phyloP scores from a whole-genome alignment of 2,888 invertebrate species.

The Hirtodrosophila duncani region DNA sequence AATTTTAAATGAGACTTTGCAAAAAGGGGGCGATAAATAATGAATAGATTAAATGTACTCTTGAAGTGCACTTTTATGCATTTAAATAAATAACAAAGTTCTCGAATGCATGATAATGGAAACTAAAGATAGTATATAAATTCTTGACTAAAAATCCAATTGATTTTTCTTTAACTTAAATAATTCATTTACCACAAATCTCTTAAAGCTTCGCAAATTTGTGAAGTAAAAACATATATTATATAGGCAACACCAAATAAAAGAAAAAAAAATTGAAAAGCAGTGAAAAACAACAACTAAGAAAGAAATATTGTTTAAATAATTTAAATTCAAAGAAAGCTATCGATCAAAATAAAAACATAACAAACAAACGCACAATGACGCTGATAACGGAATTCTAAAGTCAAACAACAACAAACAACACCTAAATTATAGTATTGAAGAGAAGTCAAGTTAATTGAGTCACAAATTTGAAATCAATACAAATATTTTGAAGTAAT shows the following conservation, averaged over 20 bases:
- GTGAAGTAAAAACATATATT: slow-evolving; percentile 4
- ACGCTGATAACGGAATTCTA: slow-evolving; percentile 54
- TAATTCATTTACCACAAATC: slow-evolving; percentile 11
- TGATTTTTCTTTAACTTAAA: slow-evolving; percentile 4
- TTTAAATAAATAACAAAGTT: no score
- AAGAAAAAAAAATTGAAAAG: slow-evolving; percentile 17
- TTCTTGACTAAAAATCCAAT: slow-evolving; percentile 14
- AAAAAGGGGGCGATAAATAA: neutral
- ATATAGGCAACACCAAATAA: slow-evolving; percentile 9
- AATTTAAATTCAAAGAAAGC: slow-evolving; percentile 26
- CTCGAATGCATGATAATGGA: no score
- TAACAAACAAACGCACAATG: slow-evolving; percentile 63
- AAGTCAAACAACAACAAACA: slow-evolving; percentile 25
- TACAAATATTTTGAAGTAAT: slow-evolving; percentile 10
- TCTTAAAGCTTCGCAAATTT: slow-evolving; percentile 22
- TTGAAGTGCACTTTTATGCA: no score
- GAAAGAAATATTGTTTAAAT: slow-evolving; percentile 1
- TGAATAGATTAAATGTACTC: no score
- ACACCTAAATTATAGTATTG: slow-evolving; percentile 14
- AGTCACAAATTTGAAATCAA: slow-evolving; percentile 1
- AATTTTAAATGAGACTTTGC: no score
- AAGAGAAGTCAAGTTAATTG: slow-evolving; percentile 8
- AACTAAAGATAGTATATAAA: slow-evolving; percentile 5
- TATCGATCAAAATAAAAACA: slow-evolving; percentile 41
- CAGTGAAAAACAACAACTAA: slow-evolving; percentile 23